Conservation (phyloP, 2,797 vertebrate genomes). For the Enteromius mattozi region DNA sequence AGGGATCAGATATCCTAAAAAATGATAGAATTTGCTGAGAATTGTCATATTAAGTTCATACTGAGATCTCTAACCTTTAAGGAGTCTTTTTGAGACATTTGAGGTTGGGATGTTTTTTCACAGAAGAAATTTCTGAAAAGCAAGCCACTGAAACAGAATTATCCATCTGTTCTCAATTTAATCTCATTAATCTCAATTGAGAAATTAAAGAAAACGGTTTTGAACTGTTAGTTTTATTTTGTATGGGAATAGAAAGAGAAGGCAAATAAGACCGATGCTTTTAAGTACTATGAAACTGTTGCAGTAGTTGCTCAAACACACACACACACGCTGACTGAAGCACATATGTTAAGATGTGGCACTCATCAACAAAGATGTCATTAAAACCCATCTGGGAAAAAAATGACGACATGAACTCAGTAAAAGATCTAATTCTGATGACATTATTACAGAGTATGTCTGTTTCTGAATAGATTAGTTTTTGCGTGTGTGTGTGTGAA, state of each 20-base stretch:
- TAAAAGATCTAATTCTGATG: conserved; percentile 47
- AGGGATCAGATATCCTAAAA: no score
- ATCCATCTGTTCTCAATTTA: not conserved
- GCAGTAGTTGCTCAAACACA: not conserved
- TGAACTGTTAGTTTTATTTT: not conserved
- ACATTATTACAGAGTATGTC: conserved; percentile 15
- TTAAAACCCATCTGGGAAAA: conserved; percentile 56
- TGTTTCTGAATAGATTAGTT: not conserved
- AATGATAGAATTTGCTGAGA: no score
- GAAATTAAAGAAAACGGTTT: not conserved
- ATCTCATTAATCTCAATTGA: not conserved
- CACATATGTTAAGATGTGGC: not conserved
- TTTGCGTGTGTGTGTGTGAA: conserved; percentile 54
- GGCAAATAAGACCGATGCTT: not conserved
- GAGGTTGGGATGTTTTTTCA: not conserved
- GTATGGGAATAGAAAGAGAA: not conserved
- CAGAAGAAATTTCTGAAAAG: not conserved
- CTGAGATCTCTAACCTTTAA: not conserved
- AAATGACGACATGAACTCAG: conserved; percentile 58
- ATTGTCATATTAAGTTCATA: no score
- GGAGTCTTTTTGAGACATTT: not conserved
- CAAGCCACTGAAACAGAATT: not conserved
- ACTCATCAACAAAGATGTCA: conserved; percentile 57
- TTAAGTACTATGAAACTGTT: not conserved
- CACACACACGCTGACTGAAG: not conserved